These are phyloP conservation scores for Syrista parreyssii DNA, from an alignment of 2,888 invertebrate species.

Conservation along the genomic window DNA sequence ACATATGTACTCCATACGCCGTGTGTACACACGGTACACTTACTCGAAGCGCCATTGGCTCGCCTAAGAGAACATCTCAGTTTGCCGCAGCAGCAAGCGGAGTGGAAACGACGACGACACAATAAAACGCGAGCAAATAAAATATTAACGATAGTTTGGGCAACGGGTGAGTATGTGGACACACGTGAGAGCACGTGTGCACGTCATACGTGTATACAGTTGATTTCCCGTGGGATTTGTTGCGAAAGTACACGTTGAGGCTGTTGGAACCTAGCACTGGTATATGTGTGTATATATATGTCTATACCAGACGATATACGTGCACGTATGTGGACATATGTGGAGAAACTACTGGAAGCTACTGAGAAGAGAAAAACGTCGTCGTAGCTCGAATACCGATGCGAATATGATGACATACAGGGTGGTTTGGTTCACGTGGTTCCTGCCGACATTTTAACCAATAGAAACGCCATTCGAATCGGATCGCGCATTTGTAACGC, in stretches of 20 bases:
- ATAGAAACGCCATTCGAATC: background rate
- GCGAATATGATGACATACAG: background rate
- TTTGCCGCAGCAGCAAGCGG: slow-evolving; percentile 11
- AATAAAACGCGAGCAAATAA: slow-evolving; percentile 43
- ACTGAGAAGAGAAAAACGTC: background rate
- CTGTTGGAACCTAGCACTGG: slow-evolving; percentile 4
- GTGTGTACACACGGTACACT: background rate
- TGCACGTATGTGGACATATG: background rate
- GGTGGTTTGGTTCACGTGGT: background rate
- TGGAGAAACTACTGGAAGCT: background rate
- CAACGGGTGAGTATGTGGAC: slow-evolving; percentile 7
- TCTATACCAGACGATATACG: background rate
- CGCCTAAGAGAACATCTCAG: slow-evolving; percentile 2
- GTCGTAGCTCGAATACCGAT: background rate
- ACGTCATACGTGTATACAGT: slow-evolving; percentile 26
- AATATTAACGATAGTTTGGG: slow-evolving; percentile 45
- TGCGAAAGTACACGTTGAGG: slow-evolving; percentile 29
- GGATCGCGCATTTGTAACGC: background rate
- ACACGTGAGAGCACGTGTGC: slow-evolving; percentile 16
- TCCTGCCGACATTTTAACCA: background rate
- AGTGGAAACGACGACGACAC: slow-evolving; percentile 33
- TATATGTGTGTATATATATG: slow-evolving; percentile 4
- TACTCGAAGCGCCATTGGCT: background rate
- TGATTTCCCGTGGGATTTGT: slow-evolving; percentile 62
- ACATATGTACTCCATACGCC: background rate